Evolutionary conservation across 2,888 invertebrate species (phyloP), one percentile per base, ranked within the genome.

Genomic region (Dilophus febrilis): DNA sequence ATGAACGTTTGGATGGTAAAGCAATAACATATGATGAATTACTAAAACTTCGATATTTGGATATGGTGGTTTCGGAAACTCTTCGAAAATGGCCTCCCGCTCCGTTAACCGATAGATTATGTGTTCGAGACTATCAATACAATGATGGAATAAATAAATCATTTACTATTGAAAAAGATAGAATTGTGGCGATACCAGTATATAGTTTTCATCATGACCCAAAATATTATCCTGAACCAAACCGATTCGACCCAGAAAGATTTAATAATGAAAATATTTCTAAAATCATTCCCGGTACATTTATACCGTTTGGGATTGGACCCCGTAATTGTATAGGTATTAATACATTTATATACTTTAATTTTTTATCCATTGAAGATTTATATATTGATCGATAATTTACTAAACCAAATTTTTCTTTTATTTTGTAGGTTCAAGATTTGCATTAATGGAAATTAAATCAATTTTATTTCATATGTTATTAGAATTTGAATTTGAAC

Each of bases 1-100:
- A 64, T 2, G 46, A 42, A 2, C 59, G 57, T 29, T 31, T 44
- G 8, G 55, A 56, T 14, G 54, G 56, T 0, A 64, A 61, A 5
- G 59, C 59, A 14, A 53, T 72, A 1, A 64, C 59, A 37, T 74
- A 71, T 45, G 68, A 67, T 26, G 57, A 59, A 1, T 53, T 75
- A 1, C 60, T 66, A 41, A 61, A 59, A 19, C 65, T 75, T 70
- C 61, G 62, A 16, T 75, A 74, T 43, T 52, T 75, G 59, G 74
- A 74, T 40, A 71, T 71, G 71, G 69, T 32, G 36, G 28, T 39
- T 37, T 32, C 16, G 16, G 40, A 40, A 34, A 35, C 34, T 26
- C 22, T 40, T 7, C 30, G 40, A 36, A 40, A 40, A 35, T 40
- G 35, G 35, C 40, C 40, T 7, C 34, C 40, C 3, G 35, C 34